A percentile compares a stretch with the other conserved stretches of the same genome.
These are phyloP conservation scores for Axea sp. DNA, from an alignment of 2,888 invertebrate genomes.

Conservation along the genomic window DNA sequence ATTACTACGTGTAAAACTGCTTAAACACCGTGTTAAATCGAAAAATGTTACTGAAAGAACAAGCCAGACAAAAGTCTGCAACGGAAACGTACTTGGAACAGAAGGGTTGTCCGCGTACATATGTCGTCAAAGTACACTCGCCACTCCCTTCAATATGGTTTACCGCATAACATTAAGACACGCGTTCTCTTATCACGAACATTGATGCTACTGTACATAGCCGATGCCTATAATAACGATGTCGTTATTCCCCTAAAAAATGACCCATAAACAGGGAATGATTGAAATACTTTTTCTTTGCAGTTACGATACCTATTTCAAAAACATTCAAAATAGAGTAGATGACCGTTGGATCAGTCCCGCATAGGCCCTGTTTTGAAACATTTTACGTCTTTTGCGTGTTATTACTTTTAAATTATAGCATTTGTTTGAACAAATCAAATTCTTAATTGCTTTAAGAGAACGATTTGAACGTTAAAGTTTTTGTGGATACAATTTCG, in stretches of 20 bases:
- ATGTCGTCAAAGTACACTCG: conserved; percentile 55
- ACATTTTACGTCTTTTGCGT: no score
- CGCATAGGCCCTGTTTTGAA: no score
- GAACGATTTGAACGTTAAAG: no score
- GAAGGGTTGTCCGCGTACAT: conserved; percentile 53
- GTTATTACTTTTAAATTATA: no score
- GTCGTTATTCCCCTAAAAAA: conserved; percentile 8
- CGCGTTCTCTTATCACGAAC: conserved; percentile 32
- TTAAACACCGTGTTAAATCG: no score
- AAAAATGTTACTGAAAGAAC: conserved; percentile 26
- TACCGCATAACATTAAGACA: conserved; percentile 41
- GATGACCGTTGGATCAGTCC: no score
- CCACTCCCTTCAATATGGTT: conserved; percentile 45
- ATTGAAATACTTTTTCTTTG: conserved; percentile 14
- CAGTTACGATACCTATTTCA: no score
- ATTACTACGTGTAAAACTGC: no score
- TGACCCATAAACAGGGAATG: conserved; percentile 14
- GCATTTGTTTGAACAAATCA: no score
- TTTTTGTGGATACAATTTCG: no score
- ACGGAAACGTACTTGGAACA: conserved; percentile 48
- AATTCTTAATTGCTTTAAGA: no score
- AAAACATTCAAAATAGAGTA: no score
- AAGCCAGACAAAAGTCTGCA: conserved; percentile 23
- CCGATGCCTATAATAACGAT: conserved; percentile 6
- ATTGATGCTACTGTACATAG: conserved; percentile 17